phyloP scores from a whole-genome alignment of 2,797 vertebrate species.

The Mormyrops boulengeri region DNA sequence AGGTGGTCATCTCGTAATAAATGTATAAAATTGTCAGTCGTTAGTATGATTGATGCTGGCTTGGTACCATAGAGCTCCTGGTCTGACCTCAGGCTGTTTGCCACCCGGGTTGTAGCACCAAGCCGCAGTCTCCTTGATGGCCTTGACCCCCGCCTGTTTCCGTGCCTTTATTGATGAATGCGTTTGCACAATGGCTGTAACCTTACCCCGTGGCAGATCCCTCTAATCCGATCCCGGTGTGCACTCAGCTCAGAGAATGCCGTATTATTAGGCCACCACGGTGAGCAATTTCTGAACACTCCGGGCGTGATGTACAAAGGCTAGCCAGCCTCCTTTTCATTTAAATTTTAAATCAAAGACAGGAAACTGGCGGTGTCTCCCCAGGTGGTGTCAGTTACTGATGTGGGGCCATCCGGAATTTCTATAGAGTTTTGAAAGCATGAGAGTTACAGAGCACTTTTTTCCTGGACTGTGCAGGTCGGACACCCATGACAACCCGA shows the following conservation, averaged over 20 bases:
- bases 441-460: neutral
- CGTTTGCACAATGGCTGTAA: neutral
- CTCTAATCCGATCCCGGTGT: neutral
- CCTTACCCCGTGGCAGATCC: neutral
- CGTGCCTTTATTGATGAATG: neutral
- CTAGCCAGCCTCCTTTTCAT: neutral
- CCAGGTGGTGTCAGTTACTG: neutral
- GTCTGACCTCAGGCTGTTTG: neutral
- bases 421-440: neutral
- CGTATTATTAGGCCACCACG: neutral
- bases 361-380: neutral
- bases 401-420: neutral
- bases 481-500: neutral
- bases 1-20: neutral
- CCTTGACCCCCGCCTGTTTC: neutral
- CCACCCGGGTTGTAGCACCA: neutral
- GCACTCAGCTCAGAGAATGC: neutral
- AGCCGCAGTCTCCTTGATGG: neutral
- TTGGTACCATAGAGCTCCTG: neutral
- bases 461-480: neutral
- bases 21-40: neutral
- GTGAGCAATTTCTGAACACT: neutral
- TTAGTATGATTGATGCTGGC: neutral
- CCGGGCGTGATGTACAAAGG: neutral
- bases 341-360: neutral